Percentiles rank a stretch among this genome's conserved stretches.
phyloP scores from a whole-genome alignment of 2,888 invertebrate species.

The Tenthredo notha region DNA sequence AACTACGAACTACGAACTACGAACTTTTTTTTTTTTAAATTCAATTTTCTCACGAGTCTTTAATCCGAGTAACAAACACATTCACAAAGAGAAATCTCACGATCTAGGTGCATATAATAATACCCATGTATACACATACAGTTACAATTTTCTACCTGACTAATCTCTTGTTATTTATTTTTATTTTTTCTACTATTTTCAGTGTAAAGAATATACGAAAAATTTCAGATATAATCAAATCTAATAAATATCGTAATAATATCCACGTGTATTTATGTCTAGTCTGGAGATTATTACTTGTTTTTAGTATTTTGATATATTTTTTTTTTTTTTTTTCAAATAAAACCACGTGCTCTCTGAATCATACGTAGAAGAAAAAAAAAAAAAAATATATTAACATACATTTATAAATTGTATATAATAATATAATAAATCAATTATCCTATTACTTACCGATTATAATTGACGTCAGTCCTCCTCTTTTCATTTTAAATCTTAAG shows the following conservation, averaged over 20 bases:
- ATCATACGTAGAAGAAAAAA: not conserved
- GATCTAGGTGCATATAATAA: not conserved
- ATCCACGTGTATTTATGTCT: not conserved
- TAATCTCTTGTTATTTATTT: not conserved
- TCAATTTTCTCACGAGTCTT: slow-evolving; percentile 4
- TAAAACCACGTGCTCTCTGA: not conserved
- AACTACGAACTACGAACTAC: slow-evolving; percentile 9
- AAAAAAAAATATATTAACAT: too few species aligned
- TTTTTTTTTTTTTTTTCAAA: not conserved
- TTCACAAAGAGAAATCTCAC: slow-evolving; percentile 36
- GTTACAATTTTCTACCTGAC: not conserved
- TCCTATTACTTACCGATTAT: slow-evolving; percentile 10
- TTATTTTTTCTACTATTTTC: not conserved
- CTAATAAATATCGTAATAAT: not conserved
- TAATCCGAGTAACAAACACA: slow-evolving; percentile 4
- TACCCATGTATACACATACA: not conserved
- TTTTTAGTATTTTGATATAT: too few species aligned
- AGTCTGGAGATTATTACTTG: not conserved
- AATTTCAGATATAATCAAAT: not conserved
- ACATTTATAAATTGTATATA: too few species aligned
- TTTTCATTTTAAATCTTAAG: slow-evolving; percentile 17
- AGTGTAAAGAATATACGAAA: not conserved
- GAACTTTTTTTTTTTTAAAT: not conserved
- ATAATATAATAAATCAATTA: not conserved
- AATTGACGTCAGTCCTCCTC: slow-evolving; percentile 24